These are phyloP conservation scores for Rynchops niger DNA, from an alignment of 2,113 vertebrate genomes.

Conservation along the genomic window DNA sequence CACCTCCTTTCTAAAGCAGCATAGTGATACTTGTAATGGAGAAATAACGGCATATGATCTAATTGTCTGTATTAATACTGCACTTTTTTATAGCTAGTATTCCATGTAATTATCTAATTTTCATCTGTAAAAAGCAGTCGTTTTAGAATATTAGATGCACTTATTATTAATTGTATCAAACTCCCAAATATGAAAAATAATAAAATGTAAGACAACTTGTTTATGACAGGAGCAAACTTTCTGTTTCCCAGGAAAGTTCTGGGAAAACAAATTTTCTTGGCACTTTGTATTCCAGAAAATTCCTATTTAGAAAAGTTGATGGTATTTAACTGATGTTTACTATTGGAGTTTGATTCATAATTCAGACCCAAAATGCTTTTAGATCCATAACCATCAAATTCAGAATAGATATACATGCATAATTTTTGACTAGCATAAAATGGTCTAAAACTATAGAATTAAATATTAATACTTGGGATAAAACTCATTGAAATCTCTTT, in stretches of 20 bases:
- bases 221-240: background rate
- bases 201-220: background rate
- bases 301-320: background rate
- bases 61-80: background rate
- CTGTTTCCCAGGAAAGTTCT: background rate
- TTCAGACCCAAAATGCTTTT: background rate
- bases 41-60: background rate
- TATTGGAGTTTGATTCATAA: background rate
- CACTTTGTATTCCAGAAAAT: background rate
- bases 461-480: background rate
- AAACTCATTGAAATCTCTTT: background rate
- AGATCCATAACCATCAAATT: background rate
- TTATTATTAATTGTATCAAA: background rate
- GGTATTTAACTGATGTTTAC: background rate
- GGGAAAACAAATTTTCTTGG: background rate
- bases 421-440: background rate
- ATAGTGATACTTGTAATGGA: background rate
- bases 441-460: background rate
- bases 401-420: background rate
- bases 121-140: background rate
- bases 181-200: background rate
- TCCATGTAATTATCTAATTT: background rate
- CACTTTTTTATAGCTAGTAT: background rate
- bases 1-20: background rate
- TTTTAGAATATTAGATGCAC: background rate